These are phyloP conservation scores for Meloidogyne hapla DNA, from an alignment of 1,140 invertebrate species.

Conservation along the genomic window DNA sequence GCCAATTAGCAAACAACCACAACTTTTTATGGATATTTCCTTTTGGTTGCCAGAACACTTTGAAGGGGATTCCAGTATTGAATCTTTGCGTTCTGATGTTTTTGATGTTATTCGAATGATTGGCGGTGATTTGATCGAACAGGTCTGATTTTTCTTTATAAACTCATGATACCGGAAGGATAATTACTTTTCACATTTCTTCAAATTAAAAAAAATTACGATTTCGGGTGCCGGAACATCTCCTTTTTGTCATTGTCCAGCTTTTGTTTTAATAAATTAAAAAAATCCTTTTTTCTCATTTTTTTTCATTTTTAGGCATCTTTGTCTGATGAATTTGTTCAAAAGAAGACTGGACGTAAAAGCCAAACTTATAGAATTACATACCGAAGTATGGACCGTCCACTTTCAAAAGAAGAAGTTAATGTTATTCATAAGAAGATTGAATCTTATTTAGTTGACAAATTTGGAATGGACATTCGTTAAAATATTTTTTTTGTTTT, in stretches of 20 bases:
- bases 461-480: constrained; percentile 44
- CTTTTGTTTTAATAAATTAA: too few relatives aligned
- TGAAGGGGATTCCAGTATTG: constrained; percentile 46
- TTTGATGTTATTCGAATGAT: constrained; percentile 85
- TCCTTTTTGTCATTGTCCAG: too few relatives aligned
- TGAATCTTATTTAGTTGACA: constrained; percentile 27
- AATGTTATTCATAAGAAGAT: constrained; percentile 67
- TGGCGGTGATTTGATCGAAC: constrained; percentile 84
- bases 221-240: too few relatives aligned
- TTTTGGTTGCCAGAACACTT: constrained; percentile 80
- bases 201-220: too few relatives aligned
- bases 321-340: constrained; percentile 81
- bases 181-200: too few relatives aligned
- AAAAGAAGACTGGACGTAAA: constrained; percentile 78
- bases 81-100: constrained; percentile 51
- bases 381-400: constrained; percentile 88
- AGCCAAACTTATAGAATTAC: constrained; percentile 89
- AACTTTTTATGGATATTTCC: constrained; percentile 87
- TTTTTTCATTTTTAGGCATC: constrained; percentile 39
- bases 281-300: neutral
- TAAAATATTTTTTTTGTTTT: constrained; percentile 13
- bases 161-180: too few relatives aligned
- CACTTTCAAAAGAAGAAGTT: constrained; percentile 82
- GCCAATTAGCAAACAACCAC: constrained; percentile 82
- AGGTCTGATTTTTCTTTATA: constrained; percentile 44